Percentiles rank a stretch among this genome's conserved stretches.
These are phyloP conservation scores for Notiomystis cincta DNA, from an alignment of 2,113 vertebrate species.

Conservation along the genomic window DNA sequence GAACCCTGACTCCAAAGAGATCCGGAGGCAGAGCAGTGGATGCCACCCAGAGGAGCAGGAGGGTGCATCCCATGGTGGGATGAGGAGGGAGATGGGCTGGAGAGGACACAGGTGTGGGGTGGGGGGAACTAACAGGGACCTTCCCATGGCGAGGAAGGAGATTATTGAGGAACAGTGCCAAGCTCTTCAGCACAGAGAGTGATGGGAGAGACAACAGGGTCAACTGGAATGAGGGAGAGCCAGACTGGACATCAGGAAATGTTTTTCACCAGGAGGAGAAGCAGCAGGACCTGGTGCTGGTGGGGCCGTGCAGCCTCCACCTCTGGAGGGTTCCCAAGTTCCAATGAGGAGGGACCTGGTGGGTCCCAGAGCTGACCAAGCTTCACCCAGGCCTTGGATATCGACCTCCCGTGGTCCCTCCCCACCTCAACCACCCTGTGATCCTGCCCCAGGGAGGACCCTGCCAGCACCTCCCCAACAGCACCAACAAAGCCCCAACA, in stretches of 20 bases:
- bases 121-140: not conserved
- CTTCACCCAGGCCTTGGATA: fast-evolving
- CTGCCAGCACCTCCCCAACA: not conserved
- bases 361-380: not conserved
- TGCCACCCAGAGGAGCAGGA: not conserved
- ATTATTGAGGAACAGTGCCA: not conserved
- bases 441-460: not conserved
- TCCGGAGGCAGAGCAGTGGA: not conserved
- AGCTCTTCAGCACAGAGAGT: not conserved
- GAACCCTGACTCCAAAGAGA: too few relatives aligned
- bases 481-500: fast-evolving
- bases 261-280: not conserved
- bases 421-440: not conserved
- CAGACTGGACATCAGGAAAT: not conserved
- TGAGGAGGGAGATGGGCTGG: not conserved
- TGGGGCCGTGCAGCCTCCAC: fast-evolving
- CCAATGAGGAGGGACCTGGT: fast-evolving
- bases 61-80: not conserved
- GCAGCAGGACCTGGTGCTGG: not conserved
- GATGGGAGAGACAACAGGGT: fast-evolving
- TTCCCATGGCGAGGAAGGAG: not conserved
- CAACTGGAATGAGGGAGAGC: not conserved
- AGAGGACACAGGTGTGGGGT: not conserved
- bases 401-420: not conserved
- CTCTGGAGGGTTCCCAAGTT: not conserved